Base-by-base conservation (phyloP, 2,888 invertebrate genomes). In the Apodemia duryi region DNA sequence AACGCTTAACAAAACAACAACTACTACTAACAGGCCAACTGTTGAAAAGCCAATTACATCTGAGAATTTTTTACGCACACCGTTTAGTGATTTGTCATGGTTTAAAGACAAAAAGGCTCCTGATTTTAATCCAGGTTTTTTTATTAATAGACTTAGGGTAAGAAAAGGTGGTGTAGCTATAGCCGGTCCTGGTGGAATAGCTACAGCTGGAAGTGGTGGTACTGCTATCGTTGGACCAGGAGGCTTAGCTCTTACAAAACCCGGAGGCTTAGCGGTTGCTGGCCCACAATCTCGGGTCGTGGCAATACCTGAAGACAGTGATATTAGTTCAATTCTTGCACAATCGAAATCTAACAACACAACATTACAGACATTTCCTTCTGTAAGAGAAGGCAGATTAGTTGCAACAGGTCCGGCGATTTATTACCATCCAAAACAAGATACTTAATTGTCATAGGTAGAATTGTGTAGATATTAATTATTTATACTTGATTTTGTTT, bases 221-320 rank as follows among this genome's bases (percentile, higher is more conserved):
- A 95, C 96, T 0, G 96, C 96, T 0, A 95, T 96, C 65, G 96
- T 96, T 3, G 96, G 96, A 0, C 96, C 96, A 0, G 95, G 95
- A 52, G 96, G 96, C 0, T 92, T 95, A 21, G 96, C 96, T 0
- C 94, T 95, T 71, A 96, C 95, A 0, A 95, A 95, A 78, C 95
- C 95, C 0, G 94, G 95, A 72, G 95, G 96, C 63, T 79, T 96
- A 28, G 95, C 96, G 2, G 95, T 96, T 10, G 96, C 95, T 0
- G 96, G 96, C 0, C 95, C 95, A 0, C 95, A 95, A 0, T 95
- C 95, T 0, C 93, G 94, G 73, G 93, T 96, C 9, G 91, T 96
- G 65, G 94, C 95, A 6, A 92, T 95, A 68, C 94, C 95, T 46
- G 91, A 94, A 1, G 86, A 91, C 6, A 85, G 93, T 4, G 94